Percentiles rank a stretch among this genome's conserved stretches.
These are phyloP conservation scores for Trialeurodes vaporariorum DNA, from an alignment of 1,140 invertebrate genomes.

Conservation along the genomic window DNA sequence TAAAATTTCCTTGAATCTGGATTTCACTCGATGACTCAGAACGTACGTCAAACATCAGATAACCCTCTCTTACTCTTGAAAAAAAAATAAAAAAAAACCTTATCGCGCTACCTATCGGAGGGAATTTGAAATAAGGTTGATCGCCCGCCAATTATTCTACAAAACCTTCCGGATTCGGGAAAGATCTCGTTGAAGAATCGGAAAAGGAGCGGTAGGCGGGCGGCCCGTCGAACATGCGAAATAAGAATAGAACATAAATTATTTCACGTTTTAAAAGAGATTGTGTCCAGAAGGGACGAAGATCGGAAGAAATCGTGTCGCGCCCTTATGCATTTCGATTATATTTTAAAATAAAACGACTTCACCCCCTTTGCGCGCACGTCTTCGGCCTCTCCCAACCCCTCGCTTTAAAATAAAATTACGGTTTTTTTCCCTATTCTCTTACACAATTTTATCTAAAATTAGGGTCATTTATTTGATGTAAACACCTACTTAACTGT, in stretches of 20 bases:
- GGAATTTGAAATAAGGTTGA: background rate
- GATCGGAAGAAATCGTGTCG: too few relatives aligned
- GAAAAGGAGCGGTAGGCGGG: too few relatives aligned
- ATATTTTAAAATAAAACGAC: background rate
- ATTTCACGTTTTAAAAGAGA: background rate
- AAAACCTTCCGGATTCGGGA: background rate
- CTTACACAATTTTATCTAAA: background rate
- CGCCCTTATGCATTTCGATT: background rate
- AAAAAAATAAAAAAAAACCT: background rate
- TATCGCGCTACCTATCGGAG: background rate
- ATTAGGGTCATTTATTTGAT: background rate
- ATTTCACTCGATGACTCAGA: too few relatives aligned
- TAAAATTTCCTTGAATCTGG: background rate
- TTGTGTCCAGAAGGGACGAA: background rate
- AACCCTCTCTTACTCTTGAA: background rate
- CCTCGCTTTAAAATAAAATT: background rate
- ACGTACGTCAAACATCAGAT: background rate
- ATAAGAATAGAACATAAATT: too few relatives aligned
- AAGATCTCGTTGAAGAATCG: too few relatives aligned
- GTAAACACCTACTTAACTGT: background rate
- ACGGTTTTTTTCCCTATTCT: background rate
- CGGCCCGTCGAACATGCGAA: too few relatives aligned
- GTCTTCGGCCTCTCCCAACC: background rate
- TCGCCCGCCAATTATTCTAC: too few relatives aligned
- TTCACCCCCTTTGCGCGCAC: background rate